Percentiles rank a stretch among this genome's conserved stretches.
These are phyloP conservation scores for Alfaro cultratus DNA, from an alignment of 2,797 vertebrate species.

Conservation along the genomic window DNA sequence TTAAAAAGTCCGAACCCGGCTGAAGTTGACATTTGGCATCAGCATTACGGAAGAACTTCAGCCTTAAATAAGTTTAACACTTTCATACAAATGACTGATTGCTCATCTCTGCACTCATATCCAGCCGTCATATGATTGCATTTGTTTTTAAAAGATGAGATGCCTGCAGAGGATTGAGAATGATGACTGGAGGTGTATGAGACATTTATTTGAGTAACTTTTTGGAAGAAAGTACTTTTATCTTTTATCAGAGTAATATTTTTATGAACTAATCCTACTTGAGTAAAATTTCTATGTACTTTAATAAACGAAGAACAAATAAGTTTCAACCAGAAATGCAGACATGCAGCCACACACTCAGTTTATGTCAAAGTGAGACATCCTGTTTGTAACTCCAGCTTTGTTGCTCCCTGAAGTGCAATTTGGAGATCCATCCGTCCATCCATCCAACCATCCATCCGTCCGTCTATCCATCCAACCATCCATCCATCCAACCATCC, in stretches of 20 bases:
- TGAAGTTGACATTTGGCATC: conserved; percentile 52
- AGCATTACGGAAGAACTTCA: conserved; percentile 13
- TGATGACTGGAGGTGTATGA: background rate
- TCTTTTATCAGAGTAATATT: background rate
- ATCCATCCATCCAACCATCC: too few species aligned
- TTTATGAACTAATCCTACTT: background rate
- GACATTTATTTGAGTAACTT: background rate
- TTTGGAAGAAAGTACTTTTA: background rate
- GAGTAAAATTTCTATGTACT: background rate
- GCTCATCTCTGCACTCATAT: background rate
- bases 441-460: background rate
- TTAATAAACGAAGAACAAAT: background rate
- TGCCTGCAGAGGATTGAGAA: background rate
- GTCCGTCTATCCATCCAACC: too few species aligned
- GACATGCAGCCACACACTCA: background rate
- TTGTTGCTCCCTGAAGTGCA: background rate
- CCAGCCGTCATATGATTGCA: background rate
- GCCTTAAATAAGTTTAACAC: conserved; percentile 8
- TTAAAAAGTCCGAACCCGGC: conserved; percentile 50
- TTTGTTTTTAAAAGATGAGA: conserved; percentile 4
- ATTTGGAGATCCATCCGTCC: background rate
- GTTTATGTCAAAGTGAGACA: background rate
- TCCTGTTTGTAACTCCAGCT: background rate
- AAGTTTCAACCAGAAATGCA: background rate
- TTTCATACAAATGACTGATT: conserved; percentile 1